Conservation (phyloP, 2,797 vertebrate genomes). For the Sebastes nivosus region DNA sequence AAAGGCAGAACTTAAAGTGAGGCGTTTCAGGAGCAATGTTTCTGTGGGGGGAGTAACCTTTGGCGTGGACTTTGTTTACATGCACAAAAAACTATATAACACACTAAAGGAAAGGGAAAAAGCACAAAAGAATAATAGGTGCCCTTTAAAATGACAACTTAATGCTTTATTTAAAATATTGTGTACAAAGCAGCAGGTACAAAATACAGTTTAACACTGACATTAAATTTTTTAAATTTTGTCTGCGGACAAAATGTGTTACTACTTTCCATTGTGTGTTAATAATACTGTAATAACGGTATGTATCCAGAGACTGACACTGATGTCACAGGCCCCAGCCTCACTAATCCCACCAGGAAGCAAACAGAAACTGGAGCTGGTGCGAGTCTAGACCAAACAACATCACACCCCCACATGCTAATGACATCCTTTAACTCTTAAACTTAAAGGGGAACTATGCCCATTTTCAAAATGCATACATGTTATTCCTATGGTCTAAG, state of each 20-base stretch:
- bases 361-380: slow-evolving; percentile 61
- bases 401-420: slow-evolving; percentile 32
- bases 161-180: slow-evolving; percentile 11
- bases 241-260: background rate
- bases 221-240: background rate
- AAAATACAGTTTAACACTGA: background rate
- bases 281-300: background rate
- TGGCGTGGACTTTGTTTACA: no score
- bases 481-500: no score
- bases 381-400: slow-evolving; percentile 64
- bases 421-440: slow-evolving; percentile 23
- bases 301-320: slow-evolving; percentile 19
- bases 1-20: no score
- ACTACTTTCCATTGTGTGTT: background rate
- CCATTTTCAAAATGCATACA: no score
- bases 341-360: slow-evolving; percentile 67
- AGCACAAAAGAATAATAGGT: no score
- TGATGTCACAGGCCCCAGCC: slow-evolving; percentile 27
- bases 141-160: background rate
- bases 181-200: no score
- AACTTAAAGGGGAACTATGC: background rate
- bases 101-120: no score
- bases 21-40: no score
- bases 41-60: no score
- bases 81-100: no score